Percentiles rank a stretch among this genome's conserved stretches.
Conservation (phyloP, 2,113 vertebrate species). For the Semnopithecus entellus region DNA sequence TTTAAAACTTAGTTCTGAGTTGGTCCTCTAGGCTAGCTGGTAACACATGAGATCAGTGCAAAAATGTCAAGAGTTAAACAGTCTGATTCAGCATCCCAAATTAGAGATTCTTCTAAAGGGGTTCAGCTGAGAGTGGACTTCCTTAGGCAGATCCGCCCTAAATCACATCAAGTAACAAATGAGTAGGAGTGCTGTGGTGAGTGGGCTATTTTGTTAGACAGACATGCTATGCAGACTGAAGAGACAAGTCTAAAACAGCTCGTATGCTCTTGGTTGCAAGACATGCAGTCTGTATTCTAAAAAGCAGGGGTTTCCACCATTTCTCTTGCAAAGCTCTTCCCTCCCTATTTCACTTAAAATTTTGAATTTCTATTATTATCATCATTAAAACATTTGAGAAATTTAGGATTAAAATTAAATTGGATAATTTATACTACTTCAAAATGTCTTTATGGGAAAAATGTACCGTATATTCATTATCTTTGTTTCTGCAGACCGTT, state of each 20-base stretch:
- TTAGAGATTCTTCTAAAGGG: neutral
- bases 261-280: neutral
- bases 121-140: neutral
- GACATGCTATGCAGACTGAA: neutral
- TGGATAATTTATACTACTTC: neutral
- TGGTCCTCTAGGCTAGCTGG: neutral
- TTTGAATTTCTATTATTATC: conserved; percentile 14
- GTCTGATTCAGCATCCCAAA: neutral
- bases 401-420: conserved; percentile 35
- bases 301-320: neutral
- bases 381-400: neutral
- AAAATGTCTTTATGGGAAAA: neutral
- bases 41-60: neutral
- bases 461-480: neutral
- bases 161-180: neutral
- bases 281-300: neutral
- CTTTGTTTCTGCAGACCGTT: neutral
- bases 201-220: neutral
- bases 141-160: neutral
- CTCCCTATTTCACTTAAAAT: neutral
- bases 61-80: neutral
- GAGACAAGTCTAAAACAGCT: neutral
- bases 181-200: fast-evolving
- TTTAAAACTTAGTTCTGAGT: neutral
- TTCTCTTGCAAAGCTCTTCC: neutral